Conservation (phyloP, 2,888 invertebrate species). For the Lasioglossum lativentre region DNA sequence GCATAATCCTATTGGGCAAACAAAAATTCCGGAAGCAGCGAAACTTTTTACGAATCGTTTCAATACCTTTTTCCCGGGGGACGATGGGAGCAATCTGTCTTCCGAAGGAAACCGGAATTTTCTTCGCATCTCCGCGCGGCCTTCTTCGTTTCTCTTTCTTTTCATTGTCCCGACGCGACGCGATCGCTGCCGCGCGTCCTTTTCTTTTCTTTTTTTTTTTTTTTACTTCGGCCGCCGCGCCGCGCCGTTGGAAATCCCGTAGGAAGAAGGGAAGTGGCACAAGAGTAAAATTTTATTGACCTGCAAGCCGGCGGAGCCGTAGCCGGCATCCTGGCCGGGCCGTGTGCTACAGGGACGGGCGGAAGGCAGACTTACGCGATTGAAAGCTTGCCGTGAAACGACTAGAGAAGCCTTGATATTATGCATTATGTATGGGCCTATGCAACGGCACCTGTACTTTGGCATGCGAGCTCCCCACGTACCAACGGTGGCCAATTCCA, state of each 20-base stretch:
- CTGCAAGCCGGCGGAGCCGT: conserved; percentile 50
- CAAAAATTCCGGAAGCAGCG: background rate
- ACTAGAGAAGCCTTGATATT: conserved; percentile 80
- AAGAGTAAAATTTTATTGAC: conserved; percentile 75
- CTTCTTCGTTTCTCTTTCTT: conserved; percentile 12
- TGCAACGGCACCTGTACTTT: conserved; percentile 77
- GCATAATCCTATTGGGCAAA: conserved; percentile 5
- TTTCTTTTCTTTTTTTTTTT: conserved; percentile 2
- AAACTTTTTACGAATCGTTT: conserved; percentile 14
- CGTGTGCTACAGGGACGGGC: conserved; percentile 39
- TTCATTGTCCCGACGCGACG: conserved; percentile 30
- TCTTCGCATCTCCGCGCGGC: background rate
- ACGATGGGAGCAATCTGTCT: conserved; percentile 37
- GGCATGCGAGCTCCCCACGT: conserved; percentile 77
- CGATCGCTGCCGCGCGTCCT: conserved; percentile 22
- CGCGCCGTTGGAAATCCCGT: conserved; percentile 38
- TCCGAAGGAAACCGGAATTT: conserved; percentile 33
- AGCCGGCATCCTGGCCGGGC: conserved; percentile 15
- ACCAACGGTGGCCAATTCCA: conserved; percentile 61
- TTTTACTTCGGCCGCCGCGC: background rate
- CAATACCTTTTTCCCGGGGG: background rate
- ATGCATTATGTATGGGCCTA: conserved; percentile 82
- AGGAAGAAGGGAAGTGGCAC: conserved; percentile 34
- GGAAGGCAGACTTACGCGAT: conserved; percentile 76
- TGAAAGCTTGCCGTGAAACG: conserved; percentile 82